Evolutionary conservation across 1,140 invertebrate species (phyloP).

Genomic region (Heliconius nattereri): DNA sequence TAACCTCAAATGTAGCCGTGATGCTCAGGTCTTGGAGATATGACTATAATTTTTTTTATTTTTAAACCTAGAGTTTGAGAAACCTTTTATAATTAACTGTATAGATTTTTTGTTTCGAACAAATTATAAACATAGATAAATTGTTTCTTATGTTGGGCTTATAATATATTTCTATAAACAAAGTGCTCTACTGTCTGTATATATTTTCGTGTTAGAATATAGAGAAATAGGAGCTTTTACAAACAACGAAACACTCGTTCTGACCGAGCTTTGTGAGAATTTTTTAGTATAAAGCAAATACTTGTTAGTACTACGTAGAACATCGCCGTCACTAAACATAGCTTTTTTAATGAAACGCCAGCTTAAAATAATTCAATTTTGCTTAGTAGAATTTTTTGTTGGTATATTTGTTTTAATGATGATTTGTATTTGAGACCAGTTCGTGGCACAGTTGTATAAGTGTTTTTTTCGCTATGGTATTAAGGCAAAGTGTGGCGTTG

Average conservation of each 20-base stretch:
- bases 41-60: no score
- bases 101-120: no score
- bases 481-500: no score
- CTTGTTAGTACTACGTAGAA: background rate
- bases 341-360: background rate
- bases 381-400: background rate
- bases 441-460: no score
- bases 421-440: no score
- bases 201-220: conserved; percentile 1
- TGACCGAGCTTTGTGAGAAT: conserved; percentile 1
- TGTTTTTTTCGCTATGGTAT: no score
- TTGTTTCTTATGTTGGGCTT: background rate
- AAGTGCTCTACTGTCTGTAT: background rate
- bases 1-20: background rate
- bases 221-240: background rate
- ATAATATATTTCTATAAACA: background rate
- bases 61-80: no score
- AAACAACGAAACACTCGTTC: background rate
- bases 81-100: no score
- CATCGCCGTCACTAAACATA: background rate
- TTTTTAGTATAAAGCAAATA: conserved; percentile 5
- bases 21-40: no score
- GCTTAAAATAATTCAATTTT: conserved; percentile 5
- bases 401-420: no score
- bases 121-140: background rate